Evolutionary conservation across 2,113 vertebrate genomes (phyloP).

Genomic region (Phycodurus eques): DNA sequence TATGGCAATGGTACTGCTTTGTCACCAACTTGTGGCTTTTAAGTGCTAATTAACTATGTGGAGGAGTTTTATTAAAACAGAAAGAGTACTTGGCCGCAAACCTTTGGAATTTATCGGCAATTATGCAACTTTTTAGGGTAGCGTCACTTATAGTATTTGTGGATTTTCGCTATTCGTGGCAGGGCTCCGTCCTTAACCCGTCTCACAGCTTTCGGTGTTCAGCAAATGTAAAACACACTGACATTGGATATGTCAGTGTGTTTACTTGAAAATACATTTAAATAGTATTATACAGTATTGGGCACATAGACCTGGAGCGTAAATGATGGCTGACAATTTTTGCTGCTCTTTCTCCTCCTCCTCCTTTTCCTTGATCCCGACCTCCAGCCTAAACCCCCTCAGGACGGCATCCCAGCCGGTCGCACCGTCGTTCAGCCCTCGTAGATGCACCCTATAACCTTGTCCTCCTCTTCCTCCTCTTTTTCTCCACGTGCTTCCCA

Average conservation of each 20-base stretch:
- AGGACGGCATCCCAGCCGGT: slow-evolving; percentile 17
- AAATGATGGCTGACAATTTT: neutral
- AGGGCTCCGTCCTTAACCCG: too few species aligned
- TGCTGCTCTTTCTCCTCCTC: slow-evolving; percentile 10
- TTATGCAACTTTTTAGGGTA: too few species aligned
- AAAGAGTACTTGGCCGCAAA: too few species aligned
- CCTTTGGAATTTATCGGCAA: too few species aligned
- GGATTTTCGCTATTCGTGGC: too few species aligned
- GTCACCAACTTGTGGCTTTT: too few species aligned
- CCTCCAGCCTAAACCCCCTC: slow-evolving; percentile 23
- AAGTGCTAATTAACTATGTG: too few species aligned
- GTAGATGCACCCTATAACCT: slow-evolving; percentile 29
- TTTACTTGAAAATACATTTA: neutral
- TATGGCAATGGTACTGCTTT: too few species aligned
- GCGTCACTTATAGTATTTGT: too few species aligned
- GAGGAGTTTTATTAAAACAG: too few species aligned
- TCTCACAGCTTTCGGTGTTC: too few species aligned
- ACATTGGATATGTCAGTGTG: neutral
- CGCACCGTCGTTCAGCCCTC: slow-evolving; percentile 24
- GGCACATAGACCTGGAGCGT: neutral
- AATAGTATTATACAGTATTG: neutral
- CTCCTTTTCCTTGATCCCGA: slow-evolving; percentile 15
- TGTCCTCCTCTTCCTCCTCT: slow-evolving; percentile 26
- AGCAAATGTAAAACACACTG: neutral
- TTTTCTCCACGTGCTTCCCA: neutral